Evolutionary conservation across 2,888 invertebrate species (phyloP).

Genomic region (Linnaemya tessellans): DNA sequence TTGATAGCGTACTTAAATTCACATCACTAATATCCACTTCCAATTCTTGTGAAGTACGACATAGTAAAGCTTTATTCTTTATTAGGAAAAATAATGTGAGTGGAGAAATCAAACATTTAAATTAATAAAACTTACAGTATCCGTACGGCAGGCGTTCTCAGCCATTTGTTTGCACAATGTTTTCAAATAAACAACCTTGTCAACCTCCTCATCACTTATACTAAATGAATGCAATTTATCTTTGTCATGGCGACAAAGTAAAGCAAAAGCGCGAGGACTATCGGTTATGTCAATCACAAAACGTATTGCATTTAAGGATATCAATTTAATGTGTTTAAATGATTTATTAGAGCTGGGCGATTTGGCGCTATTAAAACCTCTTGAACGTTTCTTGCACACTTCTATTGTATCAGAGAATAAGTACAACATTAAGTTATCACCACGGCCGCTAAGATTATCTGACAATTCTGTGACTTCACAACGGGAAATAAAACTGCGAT

Average conservation of each 20-base stretch:
- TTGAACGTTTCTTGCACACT: constrained; percentile 93
- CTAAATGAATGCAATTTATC: constrained; percentile 95
- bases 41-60: constrained; percentile 86
- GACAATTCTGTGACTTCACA: constrained; percentile 95
- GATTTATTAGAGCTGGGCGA: constrained; percentile 91
- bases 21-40: constrained; percentile 95
- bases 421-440: constrained; percentile 93
- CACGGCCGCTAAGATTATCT: constrained; percentile 92
- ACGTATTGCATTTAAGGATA: constrained; percentile 94
- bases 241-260: constrained; percentile 94
- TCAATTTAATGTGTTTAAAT: constrained; percentile 95
- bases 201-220: constrained; percentile 91
- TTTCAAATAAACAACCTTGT: constrained; percentile 92
- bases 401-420: constrained; percentile 97
- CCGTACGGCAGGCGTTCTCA: constrained; percentile 95
- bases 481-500: constrained; percentile 93
- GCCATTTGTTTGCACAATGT: constrained; percentile 95
- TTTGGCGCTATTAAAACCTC: constrained; percentile 88
- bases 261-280: constrained; percentile 94
- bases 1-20: constrained; percentile 93
- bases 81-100: constrained; percentile 22
- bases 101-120: neutral
- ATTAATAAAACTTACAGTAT: constrained; percentile 88
- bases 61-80: constrained; percentile 82
- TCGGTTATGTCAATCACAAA: constrained; percentile 95